Evolutionary conservation across 2,888 invertebrate genomes (phyloP).

Genomic region (Synanthedon tipuliformis): DNA sequence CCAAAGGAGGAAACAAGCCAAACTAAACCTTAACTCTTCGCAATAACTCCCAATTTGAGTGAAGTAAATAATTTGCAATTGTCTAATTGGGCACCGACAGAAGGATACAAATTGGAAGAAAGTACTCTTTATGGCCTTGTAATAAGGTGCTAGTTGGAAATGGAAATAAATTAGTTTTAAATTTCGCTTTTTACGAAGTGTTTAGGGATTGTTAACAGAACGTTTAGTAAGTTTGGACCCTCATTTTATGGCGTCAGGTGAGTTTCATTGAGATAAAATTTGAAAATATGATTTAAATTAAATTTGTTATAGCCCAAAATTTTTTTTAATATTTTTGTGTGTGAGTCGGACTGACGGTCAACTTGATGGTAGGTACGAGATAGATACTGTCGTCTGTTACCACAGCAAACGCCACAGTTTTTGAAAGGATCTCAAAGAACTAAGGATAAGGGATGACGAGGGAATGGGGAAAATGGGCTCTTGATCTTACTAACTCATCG

Average conservation of each 20-base stretch:
- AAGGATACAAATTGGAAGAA: not conserved
- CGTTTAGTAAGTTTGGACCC: not conserved
- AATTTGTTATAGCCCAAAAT: too few species aligned
- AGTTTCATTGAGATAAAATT: not conserved
- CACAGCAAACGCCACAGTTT: too few species aligned
- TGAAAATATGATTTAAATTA: too few species aligned
- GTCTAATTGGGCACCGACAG: not conserved
- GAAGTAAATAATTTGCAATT: not conserved
- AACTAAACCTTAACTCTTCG: not conserved
- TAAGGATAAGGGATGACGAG: too few species aligned
- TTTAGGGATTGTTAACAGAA: not conserved
- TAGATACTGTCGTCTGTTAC: too few species aligned
- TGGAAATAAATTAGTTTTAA: not conserved
- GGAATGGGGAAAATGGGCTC: too few species aligned
- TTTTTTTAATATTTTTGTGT: too few species aligned
- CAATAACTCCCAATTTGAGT: not conserved
- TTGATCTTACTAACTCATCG: too few species aligned
- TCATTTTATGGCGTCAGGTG: conserved; percentile 3
- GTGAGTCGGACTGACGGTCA: too few species aligned
- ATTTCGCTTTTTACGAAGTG: not conserved
- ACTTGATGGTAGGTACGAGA: too few species aligned
- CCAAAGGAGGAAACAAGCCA: not conserved
- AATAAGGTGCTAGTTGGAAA: not conserved
- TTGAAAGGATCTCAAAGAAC: too few species aligned
- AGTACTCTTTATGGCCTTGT: not conserved